Conservation (phyloP, 2,888 invertebrate genomes). For the Calameuta idolon region DNA sequence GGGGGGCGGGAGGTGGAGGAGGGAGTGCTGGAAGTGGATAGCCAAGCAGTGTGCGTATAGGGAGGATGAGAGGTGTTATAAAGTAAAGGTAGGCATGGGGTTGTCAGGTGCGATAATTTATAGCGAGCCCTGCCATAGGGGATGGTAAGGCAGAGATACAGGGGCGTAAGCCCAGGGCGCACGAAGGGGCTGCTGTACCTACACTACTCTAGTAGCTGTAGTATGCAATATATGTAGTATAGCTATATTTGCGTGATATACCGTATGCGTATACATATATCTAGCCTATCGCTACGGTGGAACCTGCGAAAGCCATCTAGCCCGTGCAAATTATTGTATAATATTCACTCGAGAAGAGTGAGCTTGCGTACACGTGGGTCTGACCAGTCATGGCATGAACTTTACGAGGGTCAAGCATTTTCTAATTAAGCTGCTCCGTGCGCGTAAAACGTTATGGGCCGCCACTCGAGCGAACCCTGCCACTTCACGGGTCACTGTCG, state of each 20-base stretch:
- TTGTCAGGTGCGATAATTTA: slow-evolving; percentile 38
- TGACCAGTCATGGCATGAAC: slow-evolving; percentile 21
- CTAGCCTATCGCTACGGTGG: neutral
- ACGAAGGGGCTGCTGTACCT: neutral
- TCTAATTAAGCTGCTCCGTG: slow-evolving; percentile 54
- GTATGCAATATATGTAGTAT: neutral
- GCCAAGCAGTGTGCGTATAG: neutral
- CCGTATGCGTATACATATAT: neutral
- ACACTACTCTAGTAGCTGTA: neutral
- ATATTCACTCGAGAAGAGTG: slow-evolving; percentile 29
- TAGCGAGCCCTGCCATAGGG: slow-evolving; percentile 17
- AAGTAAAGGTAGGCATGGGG: slow-evolving; percentile 28
- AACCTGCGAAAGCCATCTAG: slow-evolving; percentile 23
- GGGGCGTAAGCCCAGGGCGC: slow-evolving; percentile 11
- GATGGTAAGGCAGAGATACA: slow-evolving; percentile 5
- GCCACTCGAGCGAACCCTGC: slow-evolving; percentile 37
- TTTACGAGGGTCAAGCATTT: slow-evolving; percentile 60
- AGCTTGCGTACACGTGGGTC: slow-evolving; percentile 12
- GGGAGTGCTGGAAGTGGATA: slow-evolving; percentile 3
- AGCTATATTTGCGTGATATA: neutral
- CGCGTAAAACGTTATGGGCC: slow-evolving; percentile 50
- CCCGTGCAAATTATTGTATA: slow-evolving; percentile 32
- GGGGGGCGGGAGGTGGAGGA: neutral
- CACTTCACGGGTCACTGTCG: slow-evolving; percentile 13
- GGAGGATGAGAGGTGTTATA: slow-evolving; percentile 22